Conservation (phyloP, 2,113 vertebrate species). For the Burhinus oedicnemus region DNA sequence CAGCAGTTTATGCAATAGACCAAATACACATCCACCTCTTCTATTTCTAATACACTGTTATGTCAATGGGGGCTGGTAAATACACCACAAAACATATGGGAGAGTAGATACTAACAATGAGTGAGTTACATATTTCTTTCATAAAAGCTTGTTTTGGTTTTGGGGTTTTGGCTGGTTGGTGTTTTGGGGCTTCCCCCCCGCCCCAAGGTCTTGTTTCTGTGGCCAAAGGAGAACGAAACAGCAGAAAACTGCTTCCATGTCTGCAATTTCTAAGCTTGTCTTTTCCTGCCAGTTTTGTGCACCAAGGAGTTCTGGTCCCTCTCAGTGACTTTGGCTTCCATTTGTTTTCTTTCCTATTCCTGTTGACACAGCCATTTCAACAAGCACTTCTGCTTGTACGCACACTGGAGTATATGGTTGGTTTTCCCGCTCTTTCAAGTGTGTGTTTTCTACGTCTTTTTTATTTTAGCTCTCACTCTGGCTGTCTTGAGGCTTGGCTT, state of each 20-base stretch:
- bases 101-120: not conserved
- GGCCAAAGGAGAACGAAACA: not conserved
- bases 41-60: not conserved
- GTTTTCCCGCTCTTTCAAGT: not conserved
- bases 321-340: not conserved
- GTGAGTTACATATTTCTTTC: not conserved
- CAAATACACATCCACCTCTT: not conserved
- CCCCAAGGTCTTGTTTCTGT: not conserved
- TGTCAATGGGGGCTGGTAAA: not conserved
- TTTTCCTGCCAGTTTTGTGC: not conserved
- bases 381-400: not conserved
- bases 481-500: not conserved
- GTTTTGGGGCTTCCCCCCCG: not conserved
- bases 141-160: not conserved
- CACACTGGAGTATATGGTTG: not conserved
- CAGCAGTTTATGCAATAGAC: not conserved
- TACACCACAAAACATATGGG: not conserved
- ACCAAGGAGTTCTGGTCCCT: not conserved
- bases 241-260: not conserved
- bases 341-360: not conserved
- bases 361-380: not conserved
- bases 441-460: not conserved
- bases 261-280: not conserved
- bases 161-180: not conserved
- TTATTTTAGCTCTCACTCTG: not conserved